Evolutionary conservation across 53 echinoderm and acorn worm genomes (phyloP).

Genomic region (Crossaster papposus): DNA sequence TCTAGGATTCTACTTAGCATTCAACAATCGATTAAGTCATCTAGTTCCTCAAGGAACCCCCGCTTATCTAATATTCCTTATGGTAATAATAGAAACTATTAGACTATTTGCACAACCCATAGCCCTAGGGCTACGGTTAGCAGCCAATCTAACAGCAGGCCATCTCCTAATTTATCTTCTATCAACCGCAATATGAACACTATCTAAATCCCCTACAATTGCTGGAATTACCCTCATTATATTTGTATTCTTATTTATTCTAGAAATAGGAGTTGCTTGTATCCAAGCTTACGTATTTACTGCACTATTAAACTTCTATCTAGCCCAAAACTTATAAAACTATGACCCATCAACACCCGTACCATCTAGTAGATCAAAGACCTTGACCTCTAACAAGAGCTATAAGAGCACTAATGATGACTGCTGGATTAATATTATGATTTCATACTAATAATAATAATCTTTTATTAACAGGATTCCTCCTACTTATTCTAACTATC

Average conservation of each 20-base stretch:
- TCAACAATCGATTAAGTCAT: slow-evolving; percentile 59
- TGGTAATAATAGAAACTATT: slow-evolving; percentile 70
- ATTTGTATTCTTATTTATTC: slow-evolving; percentile 56
- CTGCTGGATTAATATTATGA: slow-evolving; percentile 67
- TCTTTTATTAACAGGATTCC: background rate
- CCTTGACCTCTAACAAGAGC: slow-evolving; percentile 72
- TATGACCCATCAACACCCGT: slow-evolving; percentile 77
- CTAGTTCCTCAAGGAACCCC: slow-evolving; percentile 72
- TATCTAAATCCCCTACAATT: background rate
- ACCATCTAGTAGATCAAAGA: slow-evolving; percentile 75
- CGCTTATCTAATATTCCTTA: slow-evolving; percentile 39
- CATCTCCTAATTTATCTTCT: slow-evolving; percentile 60
- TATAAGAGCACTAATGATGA: slow-evolving; percentile 64
- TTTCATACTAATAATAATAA: slow-evolving; percentile 32
- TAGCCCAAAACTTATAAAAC: slow-evolving; percentile 66
- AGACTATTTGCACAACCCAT: slow-evolving; percentile 72
- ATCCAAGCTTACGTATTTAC: slow-evolving; percentile 73
- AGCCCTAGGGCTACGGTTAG: slow-evolving; percentile 66
- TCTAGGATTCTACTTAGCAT: slow-evolving; percentile 56
- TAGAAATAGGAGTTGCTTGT: slow-evolving; percentile 75
- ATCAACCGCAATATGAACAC: slow-evolving; percentile 56
- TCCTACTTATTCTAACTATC: slow-evolving; percentile 19
- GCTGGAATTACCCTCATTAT: slow-evolving; percentile 34
- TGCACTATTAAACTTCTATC: slow-evolving; percentile 52
- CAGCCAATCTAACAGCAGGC: slow-evolving; percentile 68